Conservation (phyloP, 2,888 invertebrate species). For the Drosophila planitibia region DNA sequence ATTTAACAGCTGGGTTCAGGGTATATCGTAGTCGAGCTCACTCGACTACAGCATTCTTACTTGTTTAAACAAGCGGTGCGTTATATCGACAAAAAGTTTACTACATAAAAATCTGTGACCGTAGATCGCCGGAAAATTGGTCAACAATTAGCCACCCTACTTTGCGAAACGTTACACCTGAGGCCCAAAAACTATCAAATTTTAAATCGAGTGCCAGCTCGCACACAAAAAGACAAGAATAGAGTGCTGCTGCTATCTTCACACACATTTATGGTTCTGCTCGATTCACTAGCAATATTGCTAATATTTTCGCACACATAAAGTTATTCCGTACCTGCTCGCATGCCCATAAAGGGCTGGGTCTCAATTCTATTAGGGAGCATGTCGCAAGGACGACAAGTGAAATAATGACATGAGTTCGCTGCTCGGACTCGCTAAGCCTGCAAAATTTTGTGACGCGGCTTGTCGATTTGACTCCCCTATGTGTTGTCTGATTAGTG, state of each 20-base stretch:
- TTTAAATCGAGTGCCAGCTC: not conserved
- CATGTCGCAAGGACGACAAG: not conserved
- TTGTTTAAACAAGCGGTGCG: too few species aligned
- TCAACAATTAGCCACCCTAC: too few species aligned
- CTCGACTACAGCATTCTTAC: too few species aligned
- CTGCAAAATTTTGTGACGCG: not conserved
- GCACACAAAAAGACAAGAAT: not conserved
- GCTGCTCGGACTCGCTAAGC: not conserved
- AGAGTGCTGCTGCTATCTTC: not conserved
- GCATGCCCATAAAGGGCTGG: not conserved
- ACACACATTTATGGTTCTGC: too few species aligned
- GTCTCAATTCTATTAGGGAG: too few species aligned
- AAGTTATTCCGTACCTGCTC: not conserved
- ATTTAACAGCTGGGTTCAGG: too few species aligned
- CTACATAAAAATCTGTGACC: not conserved
- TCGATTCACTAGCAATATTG: not conserved
- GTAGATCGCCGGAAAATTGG: not conserved
- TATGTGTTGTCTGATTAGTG: not conserved
- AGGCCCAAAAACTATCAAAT: not conserved
- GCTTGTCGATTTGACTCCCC: not conserved
- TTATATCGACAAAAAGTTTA: not conserved
- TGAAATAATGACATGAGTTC: not conserved
- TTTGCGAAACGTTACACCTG: too few species aligned
- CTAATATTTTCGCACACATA: not conserved
- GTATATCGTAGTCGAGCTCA: too few species aligned